A percentile compares a stretch with the other conserved stretches of the same genome.
These are phyloP conservation scores for Benthochromis sp. DNA, from an alignment of 2,113 vertebrate species.

Conservation along the genomic window DNA sequence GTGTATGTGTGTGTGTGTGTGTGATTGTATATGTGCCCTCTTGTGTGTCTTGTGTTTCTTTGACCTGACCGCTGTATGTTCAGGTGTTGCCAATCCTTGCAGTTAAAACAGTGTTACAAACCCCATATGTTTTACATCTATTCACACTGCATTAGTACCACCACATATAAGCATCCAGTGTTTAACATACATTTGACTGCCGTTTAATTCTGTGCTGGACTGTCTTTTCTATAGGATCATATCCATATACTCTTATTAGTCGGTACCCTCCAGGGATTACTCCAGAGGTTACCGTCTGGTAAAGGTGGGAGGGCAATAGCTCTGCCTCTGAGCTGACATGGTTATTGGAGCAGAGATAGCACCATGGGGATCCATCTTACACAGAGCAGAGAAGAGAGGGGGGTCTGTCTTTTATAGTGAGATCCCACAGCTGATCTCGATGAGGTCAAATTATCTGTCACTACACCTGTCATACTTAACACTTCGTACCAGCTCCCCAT, in stretches of 20 bases:
- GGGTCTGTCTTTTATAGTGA: conserved; percentile 27
- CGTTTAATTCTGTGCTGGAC: conserved; percentile 57
- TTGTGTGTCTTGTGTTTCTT: background rate
- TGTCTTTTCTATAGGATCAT: conserved; percentile 50
- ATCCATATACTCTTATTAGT: conserved; percentile 60
- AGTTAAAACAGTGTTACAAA: conserved; percentile 5
- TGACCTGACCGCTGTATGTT: conserved; percentile 6
- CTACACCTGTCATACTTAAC: conserved; percentile 53
- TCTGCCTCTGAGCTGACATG: conserved; percentile 53
- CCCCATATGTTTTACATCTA: background rate
- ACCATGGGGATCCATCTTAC: conserved; percentile 53
- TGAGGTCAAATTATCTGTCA: conserved; percentile 60
- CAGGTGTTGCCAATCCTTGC: conserved; percentile 27
- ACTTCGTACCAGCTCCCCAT: conserved; percentile 44
- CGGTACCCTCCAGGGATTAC: conserved; percentile 40
- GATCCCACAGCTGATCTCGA: conserved; percentile 36
- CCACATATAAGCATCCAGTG: background rate
- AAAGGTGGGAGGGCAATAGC: conserved; percentile 61
- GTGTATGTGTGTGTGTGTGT: background rate
- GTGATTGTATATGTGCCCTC: background rate
- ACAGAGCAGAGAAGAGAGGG: conserved; percentile 10
- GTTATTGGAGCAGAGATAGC: conserved; percentile 52
- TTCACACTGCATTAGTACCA: background rate
- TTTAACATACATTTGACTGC: conserved; percentile 61
- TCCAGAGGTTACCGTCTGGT: conserved; percentile 51